phyloP scores from a whole-genome alignment of 2,797 vertebrate genomes.

The Peromyscus attwateri region DNA sequence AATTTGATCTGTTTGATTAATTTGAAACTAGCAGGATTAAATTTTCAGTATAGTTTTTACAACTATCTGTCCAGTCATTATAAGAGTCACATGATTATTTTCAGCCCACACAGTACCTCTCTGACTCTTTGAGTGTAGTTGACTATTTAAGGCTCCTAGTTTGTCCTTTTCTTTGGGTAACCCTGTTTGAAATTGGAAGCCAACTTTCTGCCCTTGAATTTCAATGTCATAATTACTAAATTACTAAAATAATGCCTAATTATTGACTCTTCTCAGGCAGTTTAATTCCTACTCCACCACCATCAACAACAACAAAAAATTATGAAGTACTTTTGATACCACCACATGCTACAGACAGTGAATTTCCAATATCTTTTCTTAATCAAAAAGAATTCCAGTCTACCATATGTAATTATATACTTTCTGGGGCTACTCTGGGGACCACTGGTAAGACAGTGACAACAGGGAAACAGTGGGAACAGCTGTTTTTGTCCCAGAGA shows the following conservation, averaged over 20 bases:
- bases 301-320: not conserved
- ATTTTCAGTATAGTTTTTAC: not conserved
- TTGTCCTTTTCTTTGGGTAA: not conserved
- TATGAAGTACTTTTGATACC: not conserved
- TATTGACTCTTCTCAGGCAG: not conserved
- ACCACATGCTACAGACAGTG: accelerated
- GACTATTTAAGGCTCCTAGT: not conserved
- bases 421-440: not conserved
- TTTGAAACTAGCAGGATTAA: not conserved
- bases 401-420: not conserved
- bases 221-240: not conserved
- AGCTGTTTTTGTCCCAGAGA: not conserved
- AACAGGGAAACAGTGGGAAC: not conserved
- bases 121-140: not conserved
- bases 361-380: not conserved
- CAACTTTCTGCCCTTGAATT: not conserved
- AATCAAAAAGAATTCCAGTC: conserved; percentile 1
- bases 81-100: conserved; percentile 11
- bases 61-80: not conserved
- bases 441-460: not conserved
- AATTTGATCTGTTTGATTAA: not conserved
- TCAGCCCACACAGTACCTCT: not conserved
- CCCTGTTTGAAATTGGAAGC: not conserved
- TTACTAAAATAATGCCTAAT: not conserved
- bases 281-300: not conserved